Percentiles rank a stretch among this genome's conserved stretches.
Evolutionary conservation across 2,113 vertebrate genomes (phyloP).

Genomic region (Psilopogon haemacephalus): DNA sequence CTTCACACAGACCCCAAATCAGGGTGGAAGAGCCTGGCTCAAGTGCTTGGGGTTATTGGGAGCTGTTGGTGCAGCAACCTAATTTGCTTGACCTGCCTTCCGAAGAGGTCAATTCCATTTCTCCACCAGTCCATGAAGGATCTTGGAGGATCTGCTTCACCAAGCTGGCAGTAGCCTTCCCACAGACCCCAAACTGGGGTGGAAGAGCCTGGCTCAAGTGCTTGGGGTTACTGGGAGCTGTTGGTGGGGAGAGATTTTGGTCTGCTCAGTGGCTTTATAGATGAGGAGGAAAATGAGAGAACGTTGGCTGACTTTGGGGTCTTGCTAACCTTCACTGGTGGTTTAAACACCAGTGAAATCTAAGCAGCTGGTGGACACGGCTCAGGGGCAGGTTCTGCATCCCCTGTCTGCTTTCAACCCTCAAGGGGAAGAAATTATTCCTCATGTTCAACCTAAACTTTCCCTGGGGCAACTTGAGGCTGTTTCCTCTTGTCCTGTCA

Average conservation of each 20-base stretch:
- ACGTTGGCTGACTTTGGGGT: accelerated
- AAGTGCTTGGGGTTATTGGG: neutral
- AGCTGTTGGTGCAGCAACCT: neutral
- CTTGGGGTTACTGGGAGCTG: neutral
- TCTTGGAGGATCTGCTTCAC: neutral
- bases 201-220: neutral
- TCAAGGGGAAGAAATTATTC: no score
- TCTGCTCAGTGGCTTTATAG: accelerated
- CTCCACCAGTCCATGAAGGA: neutral
- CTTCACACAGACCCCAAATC: neutral
- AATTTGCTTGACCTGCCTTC: no score
- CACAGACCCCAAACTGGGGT: neutral
- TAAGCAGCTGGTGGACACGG: neutral
- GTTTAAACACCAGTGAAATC: neutral
- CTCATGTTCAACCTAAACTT: no score
- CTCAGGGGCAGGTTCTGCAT: neutral
- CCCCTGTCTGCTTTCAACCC: neutral
- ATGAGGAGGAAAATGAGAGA: neutral
- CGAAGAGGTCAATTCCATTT: neutral
- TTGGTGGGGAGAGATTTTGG: neutral
- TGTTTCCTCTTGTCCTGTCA: no score
- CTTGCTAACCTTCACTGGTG: neutral
- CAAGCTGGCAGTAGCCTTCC: neutral
- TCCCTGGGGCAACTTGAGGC: no score
- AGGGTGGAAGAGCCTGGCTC: neutral